Conservation (phyloP, 2,888 invertebrate genomes). For the Venustoraphidia nigricollis region DNA sequence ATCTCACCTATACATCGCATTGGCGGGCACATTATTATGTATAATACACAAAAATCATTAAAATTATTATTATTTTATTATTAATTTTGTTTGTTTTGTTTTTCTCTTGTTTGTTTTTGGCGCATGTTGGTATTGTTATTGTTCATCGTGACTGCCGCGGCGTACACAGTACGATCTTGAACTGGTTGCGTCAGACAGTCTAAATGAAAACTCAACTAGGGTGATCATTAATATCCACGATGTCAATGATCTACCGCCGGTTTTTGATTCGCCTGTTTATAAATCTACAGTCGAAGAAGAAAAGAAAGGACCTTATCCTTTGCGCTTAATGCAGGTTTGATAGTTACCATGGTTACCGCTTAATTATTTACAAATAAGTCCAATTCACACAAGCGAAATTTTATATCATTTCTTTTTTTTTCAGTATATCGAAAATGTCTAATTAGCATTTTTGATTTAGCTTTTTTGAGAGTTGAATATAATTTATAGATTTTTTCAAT, state of each 20-base stretch:
- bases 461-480: too few relatives aligned
- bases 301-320: conserved; percentile 52
- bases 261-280: conserved; percentile 57
- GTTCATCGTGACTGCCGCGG: conserved; percentile 22
- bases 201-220: conserved; percentile 75
- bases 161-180: conserved; percentile 70
- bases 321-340: conserved; percentile 54
- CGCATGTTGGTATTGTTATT: conserved; percentile 8
- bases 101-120: conserved; percentile 13
- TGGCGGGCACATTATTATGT: too few relatives aligned
- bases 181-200: conserved; percentile 78
- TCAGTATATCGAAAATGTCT: too few relatives aligned
- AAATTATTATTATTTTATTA: conserved; percentile 8
- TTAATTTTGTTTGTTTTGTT: conserved; percentile 9
- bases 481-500: too few relatives aligned
- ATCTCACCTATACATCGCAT: too few relatives aligned
- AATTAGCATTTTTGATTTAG: too few relatives aligned
- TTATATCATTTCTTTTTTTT: too few relatives aligned
- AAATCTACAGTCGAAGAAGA: conserved; percentile 61
- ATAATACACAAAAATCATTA: too few relatives aligned
- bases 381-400: conserved; percentile 9
- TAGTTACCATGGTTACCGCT: conserved; percentile 4
- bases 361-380: conserved; percentile 15
- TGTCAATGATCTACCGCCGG: conserved; percentile 81
- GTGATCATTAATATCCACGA: conserved; percentile 72